Evolutionary conservation across 2,113 vertebrate genomes (phyloP), one percentile per base, ranked within the genome.

Genomic region (Nesoenas mayeri): DNA sequence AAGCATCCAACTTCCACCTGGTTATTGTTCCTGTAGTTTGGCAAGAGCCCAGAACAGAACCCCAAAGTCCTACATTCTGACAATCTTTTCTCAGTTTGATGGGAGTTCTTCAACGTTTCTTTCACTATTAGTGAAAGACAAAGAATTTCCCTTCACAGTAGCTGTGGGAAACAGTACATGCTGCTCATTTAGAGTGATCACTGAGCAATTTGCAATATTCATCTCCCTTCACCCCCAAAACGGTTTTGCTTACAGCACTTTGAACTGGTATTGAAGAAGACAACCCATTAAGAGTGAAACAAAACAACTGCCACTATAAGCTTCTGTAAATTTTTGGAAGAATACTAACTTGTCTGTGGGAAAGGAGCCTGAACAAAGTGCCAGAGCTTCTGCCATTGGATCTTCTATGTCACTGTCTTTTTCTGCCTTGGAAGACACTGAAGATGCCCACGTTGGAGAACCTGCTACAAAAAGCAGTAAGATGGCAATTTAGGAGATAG

Each of bases 311-410:
- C 28, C 16, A 15, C 54, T 20, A 14, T 5, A 34, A 67, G 22
- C 9, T 16, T 38, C 5, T 22, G 38, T 26, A 26, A 40, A 22
- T 40, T 29, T 79, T 11, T 62, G 38, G 42, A 34, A 44, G 34
- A 58, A 19, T 12, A 75, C 96, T 98, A 65, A 99, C 99, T 98
- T 97, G 96, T 98, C 98, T 66, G 97, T 97, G 51, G 97, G 97
- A 88, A 98, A 98, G 56, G 98, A 98, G 65, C 98, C 98, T n/a
- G 98, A 98, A 54, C 97, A 98, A 62, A 98, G 97, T 2, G 97
- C 97, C 16, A 98, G 92, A 57, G 96, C 98, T 88, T 98, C 98
- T 67, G 98, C 97, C 97, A 98, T 96, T 1, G 97, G 97, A 32
- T 98, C 98, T 54, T 97, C 95, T 8, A 81, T 40, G 66, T 97